Percentiles rank a stretch among this genome's conserved stretches.
Evolutionary conservation across 1,140 invertebrate genomes (phyloP).

Genomic region (Eufriesea mexicana): DNA sequence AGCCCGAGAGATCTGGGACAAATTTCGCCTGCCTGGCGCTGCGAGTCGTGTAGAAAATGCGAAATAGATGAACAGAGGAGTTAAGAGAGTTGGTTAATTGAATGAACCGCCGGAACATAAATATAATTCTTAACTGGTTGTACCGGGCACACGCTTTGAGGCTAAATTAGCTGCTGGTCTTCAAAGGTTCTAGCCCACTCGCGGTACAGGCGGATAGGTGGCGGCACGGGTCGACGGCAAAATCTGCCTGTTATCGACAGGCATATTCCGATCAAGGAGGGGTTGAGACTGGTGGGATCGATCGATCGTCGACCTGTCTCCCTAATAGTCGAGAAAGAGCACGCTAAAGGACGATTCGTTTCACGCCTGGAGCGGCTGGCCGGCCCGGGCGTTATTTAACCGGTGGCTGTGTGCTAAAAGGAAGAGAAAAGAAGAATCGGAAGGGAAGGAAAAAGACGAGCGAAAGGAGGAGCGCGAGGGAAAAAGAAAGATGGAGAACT

Average conservation of each 20-base stretch:
- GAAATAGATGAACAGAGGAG: background rate
- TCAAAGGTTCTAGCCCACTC: background rate
- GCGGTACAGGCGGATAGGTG: background rate
- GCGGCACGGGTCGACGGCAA: background rate
- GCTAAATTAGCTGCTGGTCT: background rate
- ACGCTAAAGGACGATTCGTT: slow-evolving; percentile 54
- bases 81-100: background rate
- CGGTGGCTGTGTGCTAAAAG: slow-evolving; percentile 7
- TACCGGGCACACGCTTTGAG: background rate
- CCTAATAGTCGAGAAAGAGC: slow-evolving; percentile 38
- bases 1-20: slow-evolving; percentile 18
- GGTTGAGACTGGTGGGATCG: background rate
- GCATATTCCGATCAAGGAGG: slow-evolving; percentile 18
- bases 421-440: background rate
- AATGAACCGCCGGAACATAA: background rate
- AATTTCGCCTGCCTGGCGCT: slow-evolving; percentile 7
- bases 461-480: background rate
- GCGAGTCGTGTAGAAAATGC: background rate
- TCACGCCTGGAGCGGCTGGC: slow-evolving; percentile 36
- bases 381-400: slow-evolving; percentile 42
- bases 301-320: slow-evolving; percentile 51
- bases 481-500: slow-evolving; percentile 40
- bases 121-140: background rate
- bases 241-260: slow-evolving; percentile 48
- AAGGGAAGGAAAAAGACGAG: background rate